These are phyloP conservation scores for Ginglymostoma cirratum DNA, from an alignment of 2,113 vertebrate species.

Conservation along the genomic window DNA sequence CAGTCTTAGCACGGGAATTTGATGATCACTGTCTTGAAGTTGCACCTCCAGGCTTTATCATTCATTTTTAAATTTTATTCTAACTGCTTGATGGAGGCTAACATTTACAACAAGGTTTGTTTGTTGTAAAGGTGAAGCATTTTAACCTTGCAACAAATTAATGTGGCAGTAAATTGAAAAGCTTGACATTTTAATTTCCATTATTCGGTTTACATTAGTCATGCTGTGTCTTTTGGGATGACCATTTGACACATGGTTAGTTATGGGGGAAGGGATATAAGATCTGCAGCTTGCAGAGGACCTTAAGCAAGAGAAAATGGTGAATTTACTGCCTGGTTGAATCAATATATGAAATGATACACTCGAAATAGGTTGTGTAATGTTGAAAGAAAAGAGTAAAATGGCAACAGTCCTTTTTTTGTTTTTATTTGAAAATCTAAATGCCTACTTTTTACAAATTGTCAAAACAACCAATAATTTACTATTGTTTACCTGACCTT, in stretches of 20 bases:
- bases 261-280: background rate
- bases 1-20: background rate
- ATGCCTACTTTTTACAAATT: background rate
- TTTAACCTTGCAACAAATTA: slow-evolving; percentile 16
- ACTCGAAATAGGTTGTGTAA: background rate
- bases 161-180: slow-evolving; percentile 12
- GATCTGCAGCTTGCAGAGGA: background rate
- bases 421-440: background rate
- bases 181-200: slow-evolving; percentile 25
- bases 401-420: background rate
- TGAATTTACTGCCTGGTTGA: background rate
- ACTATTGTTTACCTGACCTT: background rate
- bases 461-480: background rate
- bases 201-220: slow-evolving; percentile 26
- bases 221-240: background rate
- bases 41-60: background rate
- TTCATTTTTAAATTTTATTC: background rate
- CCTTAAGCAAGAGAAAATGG: slow-evolving; percentile 5
- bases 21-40: background rate
- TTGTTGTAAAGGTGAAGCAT: background rate
- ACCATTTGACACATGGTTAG: background rate
- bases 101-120: too few relatives aligned
- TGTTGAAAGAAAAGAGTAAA: background rate
- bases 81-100: background rate
- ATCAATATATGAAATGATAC: background rate